Conservation (phyloP, 2,888 invertebrate genomes). For the Epirrita christyi region DNA sequence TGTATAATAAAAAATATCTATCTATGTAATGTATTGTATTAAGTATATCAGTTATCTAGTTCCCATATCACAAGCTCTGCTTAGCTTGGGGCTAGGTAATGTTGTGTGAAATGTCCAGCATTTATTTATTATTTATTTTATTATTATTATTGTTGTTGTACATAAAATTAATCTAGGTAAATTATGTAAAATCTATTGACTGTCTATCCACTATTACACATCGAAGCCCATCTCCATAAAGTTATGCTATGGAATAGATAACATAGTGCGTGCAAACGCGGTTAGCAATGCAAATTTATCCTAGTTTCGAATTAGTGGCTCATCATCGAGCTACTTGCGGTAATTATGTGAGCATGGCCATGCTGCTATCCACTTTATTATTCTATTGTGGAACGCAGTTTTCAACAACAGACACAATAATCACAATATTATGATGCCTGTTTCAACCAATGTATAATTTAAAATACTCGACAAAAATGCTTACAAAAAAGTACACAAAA, state of each 20-base stretch:
- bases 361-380: slow-evolving; percentile 45
- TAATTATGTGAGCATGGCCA: slow-evolving; percentile 65
- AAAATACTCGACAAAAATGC: slow-evolving; percentile 20
- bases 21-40: too few relatives aligned
- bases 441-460: too few relatives aligned
- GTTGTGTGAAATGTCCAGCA: too few relatives aligned
- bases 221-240: slow-evolving; percentile 13
- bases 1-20: too few relatives aligned
- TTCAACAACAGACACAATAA: not conserved
- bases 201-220: slow-evolving; percentile 8
- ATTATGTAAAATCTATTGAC: not conserved
- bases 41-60: too few relatives aligned
- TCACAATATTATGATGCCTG: not conserved
- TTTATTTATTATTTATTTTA: too few relatives aligned
- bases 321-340: slow-evolving; percentile 73
- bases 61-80: too few relatives aligned
- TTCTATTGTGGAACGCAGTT: slow-evolving; percentile 10
- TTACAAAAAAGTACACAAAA: slow-evolving; percentile 21
- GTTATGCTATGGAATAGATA: slow-evolving; percentile 19
- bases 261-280: slow-evolving; percentile 47
- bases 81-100: too few relatives aligned
- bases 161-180: too few relatives aligned
- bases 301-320: slow-evolving; percentile 73
- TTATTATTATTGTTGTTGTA: too few relatives aligned
- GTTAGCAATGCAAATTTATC: slow-evolving; percentile 79